Percentiles rank a stretch among this genome's conserved stretches.
phyloP scores from a whole-genome alignment of 2,113 vertebrate species.

The Clinocottus analis region DNA sequence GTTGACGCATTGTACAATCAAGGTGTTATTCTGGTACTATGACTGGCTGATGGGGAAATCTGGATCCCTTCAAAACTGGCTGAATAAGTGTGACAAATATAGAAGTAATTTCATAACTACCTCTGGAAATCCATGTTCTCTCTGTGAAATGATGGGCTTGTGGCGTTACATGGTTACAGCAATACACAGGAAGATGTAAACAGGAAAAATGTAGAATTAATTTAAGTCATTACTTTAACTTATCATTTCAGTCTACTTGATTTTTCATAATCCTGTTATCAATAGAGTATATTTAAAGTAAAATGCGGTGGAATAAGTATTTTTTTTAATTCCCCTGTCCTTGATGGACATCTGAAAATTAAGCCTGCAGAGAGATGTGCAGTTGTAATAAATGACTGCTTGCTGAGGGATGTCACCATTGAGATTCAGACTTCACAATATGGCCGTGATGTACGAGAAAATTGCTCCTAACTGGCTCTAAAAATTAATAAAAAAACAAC shows the following conservation, averaged over 20 bases:
- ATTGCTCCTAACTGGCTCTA: not conserved
- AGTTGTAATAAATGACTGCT: not conserved
- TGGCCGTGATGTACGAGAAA: too few species aligned
- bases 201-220: not conserved
- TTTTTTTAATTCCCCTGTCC: not conserved
- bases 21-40: not conserved
- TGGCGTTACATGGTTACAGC: not conserved
- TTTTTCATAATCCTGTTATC: not conserved
- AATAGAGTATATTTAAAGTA: not conserved
- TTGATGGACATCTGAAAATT: not conserved
- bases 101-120: constrained; percentile 21
- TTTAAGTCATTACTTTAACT: not conserved
- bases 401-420: too few species aligned
- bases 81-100: constrained; percentile 17
- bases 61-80: constrained; percentile 6
- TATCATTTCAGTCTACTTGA: not conserved
- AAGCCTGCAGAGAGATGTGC: not conserved
- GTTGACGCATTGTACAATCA: not conserved
- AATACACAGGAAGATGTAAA: not conserved
- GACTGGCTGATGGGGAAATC: not conserved
- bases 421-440: not conserved
- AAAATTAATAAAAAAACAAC: too few species aligned
- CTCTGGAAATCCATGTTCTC: constrained; percentile 11
- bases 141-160: not conserved
- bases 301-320: not conserved